A percentile compares a stretch with the other conserved stretches of the same genome.
Evolutionary conservation across 2,888 invertebrate genomes (phyloP).

Genomic region (Mesorhabditis belari): DNA sequence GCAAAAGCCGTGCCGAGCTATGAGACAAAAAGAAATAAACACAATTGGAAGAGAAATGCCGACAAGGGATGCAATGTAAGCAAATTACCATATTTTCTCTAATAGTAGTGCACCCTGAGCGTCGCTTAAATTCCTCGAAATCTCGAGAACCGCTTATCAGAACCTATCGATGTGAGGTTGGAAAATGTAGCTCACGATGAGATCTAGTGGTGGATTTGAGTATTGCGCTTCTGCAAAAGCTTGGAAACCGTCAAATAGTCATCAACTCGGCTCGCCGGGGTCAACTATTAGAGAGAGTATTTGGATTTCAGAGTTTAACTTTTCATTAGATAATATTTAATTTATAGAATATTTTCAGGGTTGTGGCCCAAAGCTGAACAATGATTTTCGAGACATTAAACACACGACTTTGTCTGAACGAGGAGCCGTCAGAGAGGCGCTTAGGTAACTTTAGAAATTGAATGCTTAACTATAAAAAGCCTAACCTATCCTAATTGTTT

Average conservation of each 20-base stretch:
- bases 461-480: conserved; percentile 2
- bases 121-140: too few relatives aligned
- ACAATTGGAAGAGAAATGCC: conserved; percentile 88
- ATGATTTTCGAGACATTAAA: conserved; percentile 93
- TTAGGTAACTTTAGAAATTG: neutral
- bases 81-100: too few relatives aligned
- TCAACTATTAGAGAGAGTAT: neutral
- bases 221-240: too few relatives aligned
- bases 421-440: conserved; percentile 68
- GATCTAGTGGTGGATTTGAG: too few relatives aligned
- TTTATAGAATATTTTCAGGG: conserved; percentile 16
- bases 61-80: conserved; percentile 77
- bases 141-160: too few relatives aligned
- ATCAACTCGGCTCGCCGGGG: neutral
- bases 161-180: too few relatives aligned
- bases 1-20: conserved; percentile 76
- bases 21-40: conserved; percentile 77
- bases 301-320: neutral
- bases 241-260: too few relatives aligned
- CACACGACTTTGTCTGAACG: conserved; percentile 93
- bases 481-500: conserved; percentile 1
- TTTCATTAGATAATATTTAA: too few relatives aligned
- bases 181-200: too few relatives aligned
- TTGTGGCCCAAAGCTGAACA: conserved; percentile 63
- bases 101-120: too few relatives aligned